Conservation (phyloP, 2,113 vertebrate genomes). For the Pampusana beccarii region DNA sequence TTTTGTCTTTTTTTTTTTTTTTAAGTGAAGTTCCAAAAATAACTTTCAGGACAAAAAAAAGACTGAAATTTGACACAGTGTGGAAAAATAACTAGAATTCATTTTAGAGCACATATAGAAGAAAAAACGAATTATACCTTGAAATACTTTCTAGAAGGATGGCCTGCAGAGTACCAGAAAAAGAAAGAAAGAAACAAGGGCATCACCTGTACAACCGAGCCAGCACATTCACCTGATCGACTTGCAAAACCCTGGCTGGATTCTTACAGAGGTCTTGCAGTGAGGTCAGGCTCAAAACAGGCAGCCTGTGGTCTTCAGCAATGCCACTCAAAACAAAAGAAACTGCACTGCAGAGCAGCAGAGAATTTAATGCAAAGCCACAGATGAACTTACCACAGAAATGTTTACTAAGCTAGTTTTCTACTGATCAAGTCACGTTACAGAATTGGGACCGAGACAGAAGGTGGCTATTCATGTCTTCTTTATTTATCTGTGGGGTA, state of each 20-base stretch:
- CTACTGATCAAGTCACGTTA: background rate
- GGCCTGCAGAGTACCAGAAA: background rate
- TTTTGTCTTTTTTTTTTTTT: background rate
- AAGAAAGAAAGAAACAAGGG: background rate
- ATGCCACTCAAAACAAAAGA: background rate
- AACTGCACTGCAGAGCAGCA: background rate
- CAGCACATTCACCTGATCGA: background rate
- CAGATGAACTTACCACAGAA: background rate
- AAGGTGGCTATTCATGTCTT: background rate
- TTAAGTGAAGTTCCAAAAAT: background rate
- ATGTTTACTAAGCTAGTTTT: background rate
- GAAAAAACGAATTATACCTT: background rate
- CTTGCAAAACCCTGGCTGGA: background rate
- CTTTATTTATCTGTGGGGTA: background rate
- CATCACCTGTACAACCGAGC: background rate
- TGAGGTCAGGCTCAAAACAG: background rate
- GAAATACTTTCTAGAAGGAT: background rate
- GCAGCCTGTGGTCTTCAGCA: background rate
- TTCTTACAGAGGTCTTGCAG: background rate
- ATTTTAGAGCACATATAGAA: background rate
- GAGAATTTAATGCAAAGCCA: background rate
- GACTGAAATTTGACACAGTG: background rate
- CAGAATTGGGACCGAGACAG: background rate
- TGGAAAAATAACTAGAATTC: background rate
- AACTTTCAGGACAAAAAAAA: background rate